A percentile compares a stretch with the other conserved stretches of the same genome.
phyloP scores from a whole-genome alignment of 1,140 invertebrate species.

The Maniola jurtina region DNA sequence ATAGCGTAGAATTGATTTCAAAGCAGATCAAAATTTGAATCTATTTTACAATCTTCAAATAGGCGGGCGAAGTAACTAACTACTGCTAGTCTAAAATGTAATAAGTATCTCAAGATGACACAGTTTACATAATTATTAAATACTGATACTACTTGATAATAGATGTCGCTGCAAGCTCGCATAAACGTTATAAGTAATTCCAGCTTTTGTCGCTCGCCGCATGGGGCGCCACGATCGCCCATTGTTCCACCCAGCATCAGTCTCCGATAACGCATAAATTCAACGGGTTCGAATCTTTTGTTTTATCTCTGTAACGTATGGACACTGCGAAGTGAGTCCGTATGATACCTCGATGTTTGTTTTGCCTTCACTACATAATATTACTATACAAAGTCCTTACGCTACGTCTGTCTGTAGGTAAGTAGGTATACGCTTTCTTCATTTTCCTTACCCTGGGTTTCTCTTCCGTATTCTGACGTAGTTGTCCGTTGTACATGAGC shows the following conservation, averaged over 20 bases:
- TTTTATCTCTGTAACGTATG: constrained; percentile 78
- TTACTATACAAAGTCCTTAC: too few relatives aligned
- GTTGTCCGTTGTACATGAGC: too few relatives aligned
- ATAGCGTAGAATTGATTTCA: too few relatives aligned
- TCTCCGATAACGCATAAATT: constrained; percentile 76
- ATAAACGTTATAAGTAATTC: constrained; percentile 3
- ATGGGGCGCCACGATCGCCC: constrained; percentile 73
- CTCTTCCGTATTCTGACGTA: too few relatives aligned
- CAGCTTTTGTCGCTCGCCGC: constrained; percentile 51
- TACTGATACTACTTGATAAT: constrained; percentile 52
- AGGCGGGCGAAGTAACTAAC: not conserved
- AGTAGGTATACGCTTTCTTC: too few relatives aligned
- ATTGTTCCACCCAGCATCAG: constrained; percentile 68
- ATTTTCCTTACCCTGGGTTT: too few relatives aligned
- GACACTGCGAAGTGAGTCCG: constrained; percentile 75
- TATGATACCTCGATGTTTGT: constrained; percentile 69
- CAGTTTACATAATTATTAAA: constrained; percentile 13
- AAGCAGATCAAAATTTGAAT: too few relatives aligned
- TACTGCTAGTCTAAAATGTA: not conserved
- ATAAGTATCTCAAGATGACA: not conserved
- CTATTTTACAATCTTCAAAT: too few relatives aligned
- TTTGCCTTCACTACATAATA: constrained; percentile 50
- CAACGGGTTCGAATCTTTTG: constrained; percentile 70
- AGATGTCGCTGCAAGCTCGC: constrained; percentile 60
- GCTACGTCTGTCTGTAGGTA: too few relatives aligned